Conservation (phyloP, 2,888 invertebrate species). For the Drosophila greeni region DNA sequence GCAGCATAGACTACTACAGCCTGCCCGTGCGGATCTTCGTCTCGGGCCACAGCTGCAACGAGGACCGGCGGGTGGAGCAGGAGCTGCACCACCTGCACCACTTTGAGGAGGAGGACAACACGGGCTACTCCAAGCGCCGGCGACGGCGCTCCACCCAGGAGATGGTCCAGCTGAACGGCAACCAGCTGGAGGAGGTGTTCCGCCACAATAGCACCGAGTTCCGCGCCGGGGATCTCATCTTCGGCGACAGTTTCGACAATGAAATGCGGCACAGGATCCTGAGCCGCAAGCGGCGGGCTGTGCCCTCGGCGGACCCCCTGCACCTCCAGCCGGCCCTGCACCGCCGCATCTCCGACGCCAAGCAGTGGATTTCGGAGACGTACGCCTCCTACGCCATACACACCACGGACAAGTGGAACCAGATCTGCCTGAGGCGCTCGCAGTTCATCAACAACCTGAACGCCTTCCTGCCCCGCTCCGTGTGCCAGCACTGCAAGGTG, state of each 20-base stretch:
- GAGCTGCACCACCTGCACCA: slow-evolving; percentile 77
- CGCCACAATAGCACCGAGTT: slow-evolving; percentile 76
- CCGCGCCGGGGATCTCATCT: slow-evolving; percentile 81
- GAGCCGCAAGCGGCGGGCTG: slow-evolving; percentile 80
- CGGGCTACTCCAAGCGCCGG: slow-evolving; percentile 81
- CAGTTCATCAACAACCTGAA: slow-evolving; percentile 89
- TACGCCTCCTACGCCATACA: slow-evolving; percentile 93
- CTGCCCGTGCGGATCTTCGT: slow-evolving; percentile 87
- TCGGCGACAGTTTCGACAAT: slow-evolving; percentile 81
- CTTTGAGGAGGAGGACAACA: slow-evolving; percentile 82
- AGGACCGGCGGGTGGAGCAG: slow-evolving; percentile 82
- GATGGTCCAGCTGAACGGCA: slow-evolving; percentile 48
- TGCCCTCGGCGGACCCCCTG: slow-evolving; percentile 79
- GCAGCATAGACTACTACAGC: slow-evolving; percentile 90
- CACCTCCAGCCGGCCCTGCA: slow-evolving; percentile 80
- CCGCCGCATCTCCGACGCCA: slow-evolving; percentile 86
- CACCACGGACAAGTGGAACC: slow-evolving; percentile 87
- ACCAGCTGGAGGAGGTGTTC: slow-evolving; percentile 58
- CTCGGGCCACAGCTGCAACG: slow-evolving; percentile 85
- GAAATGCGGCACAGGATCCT: slow-evolving; percentile 80
- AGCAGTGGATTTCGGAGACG: slow-evolving; percentile 91
- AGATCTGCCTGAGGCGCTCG: slow-evolving; percentile 88
- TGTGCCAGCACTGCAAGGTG: slow-evolving; percentile 86
- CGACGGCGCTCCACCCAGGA: slow-evolving; percentile 63
- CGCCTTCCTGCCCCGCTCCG: slow-evolving; percentile 87